Evolutionary conservation across 2,113 vertebrate species (phyloP), one percentile per base, ranked within the genome.

Genomic region (Paramisgurnus dabryanus): DNA sequence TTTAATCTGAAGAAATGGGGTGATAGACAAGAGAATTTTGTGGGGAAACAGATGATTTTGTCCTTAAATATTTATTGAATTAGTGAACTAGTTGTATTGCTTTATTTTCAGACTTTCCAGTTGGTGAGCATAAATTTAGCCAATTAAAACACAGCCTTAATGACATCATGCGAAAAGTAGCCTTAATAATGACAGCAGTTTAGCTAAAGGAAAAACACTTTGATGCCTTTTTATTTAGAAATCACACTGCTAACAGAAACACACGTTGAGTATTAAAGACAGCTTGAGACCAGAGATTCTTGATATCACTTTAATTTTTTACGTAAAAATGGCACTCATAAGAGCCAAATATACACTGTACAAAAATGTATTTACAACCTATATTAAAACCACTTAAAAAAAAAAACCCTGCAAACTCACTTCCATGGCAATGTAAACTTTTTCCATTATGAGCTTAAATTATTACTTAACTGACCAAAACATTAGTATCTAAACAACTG

Each of bases 381-480:
- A 78, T 85, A 87, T 86, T 85, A 87, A 83, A 86, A 87, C 66
- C 78, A 81, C 84, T 87, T 81, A 87, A 61, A 40, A 43, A 61
- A 40, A 43, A 50, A 79, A 83, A 83, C 77, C 71, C 75, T 87
- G 84, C 86, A 90, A 74, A 88, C 86, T 87, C 82, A 87, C 87
- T 87, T 84, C 77, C 76, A 86, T 84, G 88, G 83, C 83, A 89
- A 89, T 90, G 91, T 92, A 90, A 92, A 93, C 91, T 88, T 87
- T 88, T 88, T 85, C 80, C 82, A 81, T 83, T 83, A 83, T 86
- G 83, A 82, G 88, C 84, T 87, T 84, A 89, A 88, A 86, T 85
- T 85, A 89, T 80, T 63, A 84, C 81, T 82, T 79, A 85, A 79
- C 75, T 78, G 70, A 68, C 55, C 43, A 81, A 74, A 80, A 79